phyloP scores from a whole-genome alignment of 1,140 invertebrate genomes.

The Cephus cinctus region DNA sequence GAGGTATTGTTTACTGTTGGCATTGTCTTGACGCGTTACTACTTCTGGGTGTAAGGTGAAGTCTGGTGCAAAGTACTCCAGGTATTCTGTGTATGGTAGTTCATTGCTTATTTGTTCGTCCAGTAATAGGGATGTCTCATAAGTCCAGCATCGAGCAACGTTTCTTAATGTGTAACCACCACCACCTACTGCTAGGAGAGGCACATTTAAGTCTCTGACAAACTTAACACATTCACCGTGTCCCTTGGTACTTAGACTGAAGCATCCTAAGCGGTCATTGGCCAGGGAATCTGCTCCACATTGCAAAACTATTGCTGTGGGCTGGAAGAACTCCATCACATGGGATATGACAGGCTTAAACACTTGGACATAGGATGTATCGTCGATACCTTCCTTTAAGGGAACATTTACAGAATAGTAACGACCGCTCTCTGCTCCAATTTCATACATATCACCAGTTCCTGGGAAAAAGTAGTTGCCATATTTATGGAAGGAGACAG shows the following conservation, averaged over 20 bases:
- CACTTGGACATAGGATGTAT: conserved; percentile 87
- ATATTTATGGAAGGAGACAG: conserved; percentile 98
- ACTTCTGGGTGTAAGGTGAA: conserved; percentile 92
- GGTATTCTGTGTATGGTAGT: conserved; percentile 89
- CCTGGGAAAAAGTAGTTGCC: conserved; percentile 98
- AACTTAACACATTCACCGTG: conserved; percentile 97
- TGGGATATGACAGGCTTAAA: conserved; percentile 93
- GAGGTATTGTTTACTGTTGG: conserved; percentile 89
- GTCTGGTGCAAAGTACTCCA: conserved; percentile 95
- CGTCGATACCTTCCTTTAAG: conserved; percentile 95
- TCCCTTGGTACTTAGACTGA: conserved; percentile 85
- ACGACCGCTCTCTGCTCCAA: conserved; percentile 87
- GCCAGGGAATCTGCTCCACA: conserved; percentile 98
- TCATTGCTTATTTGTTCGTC: conserved; percentile 91
- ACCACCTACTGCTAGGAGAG: conserved; percentile 92
- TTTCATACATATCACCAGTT: conserved; percentile 98
- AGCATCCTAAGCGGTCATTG: conserved; percentile 89
- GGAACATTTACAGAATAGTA: conserved; percentile 98
- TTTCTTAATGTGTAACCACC: conserved; percentile 97
- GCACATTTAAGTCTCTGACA: conserved; percentile 91
- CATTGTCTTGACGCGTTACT: conserved; percentile 81
- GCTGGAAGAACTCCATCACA: conserved; percentile 96
- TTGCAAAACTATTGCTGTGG: conserved; percentile 95
- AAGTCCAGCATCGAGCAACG: conserved; percentile 98
- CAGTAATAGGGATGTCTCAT: conserved; percentile 93